A percentile compares a stretch with the other conserved stretches of the same genome.
These are phyloP conservation scores for Cantharis nigra DNA, from an alignment of 2,888 invertebrate genomes.

Conservation along the genomic window DNA sequence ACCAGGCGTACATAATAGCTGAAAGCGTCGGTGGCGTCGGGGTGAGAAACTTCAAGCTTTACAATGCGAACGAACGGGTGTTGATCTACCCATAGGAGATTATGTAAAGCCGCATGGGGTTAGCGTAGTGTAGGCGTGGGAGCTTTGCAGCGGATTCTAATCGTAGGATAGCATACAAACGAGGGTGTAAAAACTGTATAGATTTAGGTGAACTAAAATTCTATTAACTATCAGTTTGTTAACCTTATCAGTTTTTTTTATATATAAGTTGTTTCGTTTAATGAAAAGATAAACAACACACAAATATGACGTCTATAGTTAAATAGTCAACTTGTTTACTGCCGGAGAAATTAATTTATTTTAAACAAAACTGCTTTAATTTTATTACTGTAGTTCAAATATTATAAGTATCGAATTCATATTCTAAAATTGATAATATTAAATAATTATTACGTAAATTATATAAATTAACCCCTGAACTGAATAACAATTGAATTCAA, in stretches of 20 bases:
- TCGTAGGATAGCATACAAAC: constrained; percentile 25
- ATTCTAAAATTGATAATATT: not conserved
- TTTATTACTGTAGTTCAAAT: not conserved
- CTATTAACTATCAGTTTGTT: not conserved
- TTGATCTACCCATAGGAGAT: constrained; percentile 32
- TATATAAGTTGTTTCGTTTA: not conserved
- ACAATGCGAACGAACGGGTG: constrained; percentile 31
- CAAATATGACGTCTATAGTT: no score
- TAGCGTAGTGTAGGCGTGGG: constrained; percentile 26
- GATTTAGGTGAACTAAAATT: not conserved
- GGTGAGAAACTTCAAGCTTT: constrained; percentile 32
- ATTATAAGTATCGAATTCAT: not conserved
- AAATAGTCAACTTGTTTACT: no score
- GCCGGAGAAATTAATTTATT: not conserved
- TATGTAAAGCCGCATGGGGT: constrained; percentile 18
- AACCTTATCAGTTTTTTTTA: not conserved
- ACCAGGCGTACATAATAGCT: constrained; percentile 38
- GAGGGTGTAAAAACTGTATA: constrained; percentile 4
- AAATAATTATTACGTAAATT: not conserved
- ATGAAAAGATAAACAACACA: not conserved
- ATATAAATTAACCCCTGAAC: no score
- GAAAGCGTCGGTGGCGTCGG: constrained; percentile 43
- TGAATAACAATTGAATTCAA: no score
- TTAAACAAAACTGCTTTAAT: no score
- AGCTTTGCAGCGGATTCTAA: constrained; percentile 27